phyloP scores from a whole-genome alignment of 2,888 invertebrate genomes.

The Papilio protenor region DNA sequence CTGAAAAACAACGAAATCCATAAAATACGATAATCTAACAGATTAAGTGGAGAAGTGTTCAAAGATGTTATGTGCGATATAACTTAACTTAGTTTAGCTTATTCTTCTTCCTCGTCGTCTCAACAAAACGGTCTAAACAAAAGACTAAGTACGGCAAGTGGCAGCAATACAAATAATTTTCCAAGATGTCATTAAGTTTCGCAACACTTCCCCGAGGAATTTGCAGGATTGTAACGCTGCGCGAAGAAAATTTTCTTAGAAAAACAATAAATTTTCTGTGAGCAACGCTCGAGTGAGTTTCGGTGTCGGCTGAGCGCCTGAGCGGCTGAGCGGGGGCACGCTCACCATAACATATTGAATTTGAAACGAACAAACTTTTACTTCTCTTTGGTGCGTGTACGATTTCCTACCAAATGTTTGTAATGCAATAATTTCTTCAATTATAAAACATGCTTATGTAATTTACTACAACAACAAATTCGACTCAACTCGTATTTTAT shows the following conservation, averaged over 20 bases:
- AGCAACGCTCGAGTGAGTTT: conserved; percentile 83
- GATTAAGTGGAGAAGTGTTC: background rate
- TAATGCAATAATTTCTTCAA: conserved; percentile 71
- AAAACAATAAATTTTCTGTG: conserved; percentile 84
- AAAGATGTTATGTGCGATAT: background rate
- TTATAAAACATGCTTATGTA: conserved; percentile 41
- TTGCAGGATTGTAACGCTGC: conserved; percentile 69
- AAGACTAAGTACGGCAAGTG: background rate
- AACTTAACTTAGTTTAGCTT: background rate
- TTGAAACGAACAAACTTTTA: conserved; percentile 84
- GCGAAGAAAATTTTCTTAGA: conserved; percentile 82
- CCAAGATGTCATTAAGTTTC: conserved; percentile 72
- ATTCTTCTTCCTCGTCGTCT: background rate
- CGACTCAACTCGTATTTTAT: background rate
- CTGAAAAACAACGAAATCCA: too few relatives aligned
- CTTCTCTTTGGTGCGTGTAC: conserved; percentile 75
- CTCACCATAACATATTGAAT: conserved; percentile 84
- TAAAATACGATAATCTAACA: background rate
- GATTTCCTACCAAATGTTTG: conserved; percentile 80
- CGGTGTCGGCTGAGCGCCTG: conserved; percentile 83
- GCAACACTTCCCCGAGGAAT: conserved; percentile 67
- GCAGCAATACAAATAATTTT: conserved; percentile 47
- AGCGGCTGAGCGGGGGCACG: conserved; percentile 82
- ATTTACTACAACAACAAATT: background rate
- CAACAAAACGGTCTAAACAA: background rate